Evolutionary conservation across 2,888 invertebrate genomes (phyloP).

Genomic region (Sminthurinus aureus): DNA sequence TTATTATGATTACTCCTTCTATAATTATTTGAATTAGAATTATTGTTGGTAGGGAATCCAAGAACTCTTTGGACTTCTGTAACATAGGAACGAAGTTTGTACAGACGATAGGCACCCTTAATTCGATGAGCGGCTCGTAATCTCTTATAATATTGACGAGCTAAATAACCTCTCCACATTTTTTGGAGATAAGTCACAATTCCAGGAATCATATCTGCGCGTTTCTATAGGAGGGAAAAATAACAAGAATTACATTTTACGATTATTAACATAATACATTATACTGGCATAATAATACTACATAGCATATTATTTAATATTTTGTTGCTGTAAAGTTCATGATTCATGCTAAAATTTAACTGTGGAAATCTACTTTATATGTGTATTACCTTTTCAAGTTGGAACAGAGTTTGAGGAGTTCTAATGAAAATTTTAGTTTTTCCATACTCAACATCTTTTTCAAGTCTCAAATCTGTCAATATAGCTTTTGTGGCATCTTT

Average conservation of each 20-base stretch:
- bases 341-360: too few relatives aligned
- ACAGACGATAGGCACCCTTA: conserved; percentile 79
- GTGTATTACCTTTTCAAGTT: conserved; percentile 74
- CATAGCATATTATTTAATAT: too few relatives aligned
- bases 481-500: conserved; percentile 86
- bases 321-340: too few relatives aligned
- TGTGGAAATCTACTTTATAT: background rate
- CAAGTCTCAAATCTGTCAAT: conserved; percentile 78
- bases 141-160: conserved; percentile 79
- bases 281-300: too few relatives aligned
- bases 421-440: conserved; percentile 96
- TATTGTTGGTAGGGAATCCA: conserved; percentile 52
- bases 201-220: conserved; percentile 86
- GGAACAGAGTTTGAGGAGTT: conserved; percentile 89
- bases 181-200: conserved; percentile 95
- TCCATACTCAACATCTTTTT: conserved; percentile 89
- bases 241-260: too few relatives aligned
- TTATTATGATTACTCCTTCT: background rate
- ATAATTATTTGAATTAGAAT: background rate
- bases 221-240: conserved; percentile 65
- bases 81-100: conserved; percentile 79
- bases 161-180: conserved; percentile 86
- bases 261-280: too few relatives aligned
- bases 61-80: conserved; percentile 65
- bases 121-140: conserved; percentile 87